These are phyloP conservation scores for Calliopsis andreniformis DNA, from an alignment of 1,140 invertebrate genomes.

Conservation along the genomic window DNA sequence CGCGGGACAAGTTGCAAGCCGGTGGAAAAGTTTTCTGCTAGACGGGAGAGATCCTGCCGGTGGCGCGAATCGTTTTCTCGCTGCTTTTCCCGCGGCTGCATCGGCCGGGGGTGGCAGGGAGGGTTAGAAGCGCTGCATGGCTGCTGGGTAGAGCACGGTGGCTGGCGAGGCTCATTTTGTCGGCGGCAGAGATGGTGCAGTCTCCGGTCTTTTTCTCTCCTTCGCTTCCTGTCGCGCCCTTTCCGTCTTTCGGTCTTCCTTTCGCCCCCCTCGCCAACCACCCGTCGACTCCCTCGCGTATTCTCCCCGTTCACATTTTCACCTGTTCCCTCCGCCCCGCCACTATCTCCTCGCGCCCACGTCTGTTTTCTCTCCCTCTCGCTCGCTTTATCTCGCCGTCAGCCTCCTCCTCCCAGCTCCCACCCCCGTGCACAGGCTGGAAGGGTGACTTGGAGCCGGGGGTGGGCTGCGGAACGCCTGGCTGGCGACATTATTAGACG, in stretches of 20 bases:
- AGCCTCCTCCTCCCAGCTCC: neutral
- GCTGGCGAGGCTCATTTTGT: constrained; percentile 80
- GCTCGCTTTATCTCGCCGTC: constrained; percentile 37
- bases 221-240: neutral
- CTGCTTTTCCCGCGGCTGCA: constrained; percentile 63
- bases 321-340: constrained; percentile 14
- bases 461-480: constrained; percentile 77
- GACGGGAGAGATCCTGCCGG: constrained; percentile 41
- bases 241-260: constrained; percentile 5
- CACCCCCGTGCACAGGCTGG: constrained; percentile 34
- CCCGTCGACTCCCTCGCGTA: constrained; percentile 29
- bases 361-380: constrained; percentile 22
- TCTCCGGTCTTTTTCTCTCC: constrained; percentile 23
- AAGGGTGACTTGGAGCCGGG: constrained; percentile 59
- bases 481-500: constrained; percentile 82
- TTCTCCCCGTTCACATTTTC: constrained; percentile 45
- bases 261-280: constrained; percentile 13
- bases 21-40: constrained; percentile 34
- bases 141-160: constrained; percentile 61
- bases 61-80: constrained; percentile 68
- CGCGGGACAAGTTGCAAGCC: constrained; percentile 40
- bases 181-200: constrained; percentile 74
- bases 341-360: constrained; percentile 30
- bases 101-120: constrained; percentile 20
- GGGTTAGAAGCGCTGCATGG: constrained; percentile 39